Evolutionary conservation across 2,797 vertebrate genomes (phyloP), one percentile per base, ranked within the genome.

Genomic region (Aphelocoma californica): DNA sequence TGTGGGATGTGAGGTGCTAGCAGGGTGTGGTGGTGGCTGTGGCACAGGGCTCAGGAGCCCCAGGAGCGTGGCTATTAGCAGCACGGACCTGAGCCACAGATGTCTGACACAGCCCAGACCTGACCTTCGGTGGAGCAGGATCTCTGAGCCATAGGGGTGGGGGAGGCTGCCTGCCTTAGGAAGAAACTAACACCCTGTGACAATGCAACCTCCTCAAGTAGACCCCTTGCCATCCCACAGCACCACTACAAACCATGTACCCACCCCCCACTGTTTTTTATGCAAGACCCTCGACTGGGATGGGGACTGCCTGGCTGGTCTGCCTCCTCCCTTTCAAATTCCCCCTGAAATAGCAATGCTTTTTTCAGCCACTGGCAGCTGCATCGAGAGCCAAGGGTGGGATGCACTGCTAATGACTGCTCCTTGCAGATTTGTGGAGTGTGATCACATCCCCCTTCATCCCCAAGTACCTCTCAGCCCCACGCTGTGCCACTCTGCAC

Each of bases 381-480:
- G 93, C 89, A 44, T 5, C 2, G 9, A 29, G 81, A 62, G 44
- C 56, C 20, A 8, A 34, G 70, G 73, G 36, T 75, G 51, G 28
- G 61, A 56, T 14, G 0, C 1, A 1, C 60, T 91, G 50, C 61
- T 94, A 50, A 93, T 0, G 5, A 15, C 56, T 67, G 42, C 57
- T 91, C 45, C 65, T 95, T 58, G 15, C 97, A 99, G 99, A 99
- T 83, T 77, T 96, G 31, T 99, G 99, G 99, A 98, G 97, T 56
- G 97, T 98, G 72, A 98, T 99, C 72, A 98, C 99, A 4, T 99
- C 99, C 0, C 99, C 99, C 31, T 99, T 99, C 97, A 98, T 99
- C 96, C 99, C 99, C 19, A 99, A 99, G 97, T 99, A 99, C 97
- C 97, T 99, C 56, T 99, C 99, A 1, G 99, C 99, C 32, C 99